phyloP scores from a whole-genome alignment of 2,888 invertebrate species.

The Stenurella melanura region DNA sequence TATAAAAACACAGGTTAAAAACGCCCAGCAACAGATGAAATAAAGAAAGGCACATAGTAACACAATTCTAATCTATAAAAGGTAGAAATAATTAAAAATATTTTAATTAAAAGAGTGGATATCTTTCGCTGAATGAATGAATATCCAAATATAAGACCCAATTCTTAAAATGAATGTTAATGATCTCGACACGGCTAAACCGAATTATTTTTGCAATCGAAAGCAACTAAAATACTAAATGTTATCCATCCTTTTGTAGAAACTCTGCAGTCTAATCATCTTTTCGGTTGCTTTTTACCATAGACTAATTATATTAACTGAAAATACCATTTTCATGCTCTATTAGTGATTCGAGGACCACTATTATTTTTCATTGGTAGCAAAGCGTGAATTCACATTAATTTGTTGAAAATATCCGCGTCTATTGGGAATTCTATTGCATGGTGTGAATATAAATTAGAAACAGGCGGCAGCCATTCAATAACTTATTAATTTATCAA shows the following conservation, averaged over 20 bases:
- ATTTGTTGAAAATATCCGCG: background rate
- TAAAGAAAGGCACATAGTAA: too few relatives aligned
- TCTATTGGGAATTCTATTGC: background rate
- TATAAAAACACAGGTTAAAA: too few relatives aligned
- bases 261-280: background rate
- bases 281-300: background rate
- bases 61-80: too few relatives aligned
- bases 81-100: too few relatives aligned
- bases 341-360: conserved; percentile 11
- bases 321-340: conserved; percentile 20
- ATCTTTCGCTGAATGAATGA: too few relatives aligned
- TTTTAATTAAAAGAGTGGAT: too few relatives aligned
- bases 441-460: background rate
- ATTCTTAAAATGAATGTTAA: background rate
- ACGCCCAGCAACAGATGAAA: too few relatives aligned
- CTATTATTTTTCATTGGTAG: background rate
- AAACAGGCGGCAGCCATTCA: background rate
- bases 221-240: background rate
- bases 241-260: background rate
- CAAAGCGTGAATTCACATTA: background rate
- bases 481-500: background rate
- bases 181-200: background rate
- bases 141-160: too few relatives aligned
- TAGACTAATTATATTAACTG: background rate
- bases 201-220: too few relatives aligned